Evolutionary conservation across 2,888 invertebrate genomes (phyloP).

Genomic region (Ennomos quercinarius): DNA sequence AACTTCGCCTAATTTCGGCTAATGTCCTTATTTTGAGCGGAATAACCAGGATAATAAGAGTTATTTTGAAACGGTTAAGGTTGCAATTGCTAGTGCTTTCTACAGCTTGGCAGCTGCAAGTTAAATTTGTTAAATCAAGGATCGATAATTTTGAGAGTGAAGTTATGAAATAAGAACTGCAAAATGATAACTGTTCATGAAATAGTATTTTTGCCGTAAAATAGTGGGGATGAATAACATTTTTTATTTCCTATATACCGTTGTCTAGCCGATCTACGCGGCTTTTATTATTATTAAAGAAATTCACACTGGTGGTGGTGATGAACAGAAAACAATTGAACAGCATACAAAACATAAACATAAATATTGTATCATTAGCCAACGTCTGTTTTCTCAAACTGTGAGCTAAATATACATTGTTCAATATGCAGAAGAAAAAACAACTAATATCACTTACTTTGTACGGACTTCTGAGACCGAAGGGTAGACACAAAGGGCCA

Average conservation of each 20-base stretch:
- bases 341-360: no score
- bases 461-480: conserved; percentile 41
- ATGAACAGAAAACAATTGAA: no score
- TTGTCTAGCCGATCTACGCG: no score
- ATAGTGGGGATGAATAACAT: no score
- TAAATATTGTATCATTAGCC: neutral
- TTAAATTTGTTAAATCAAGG: conserved; percentile 52
- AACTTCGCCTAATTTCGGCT: conserved; percentile 63
- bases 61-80: conserved; percentile 39
- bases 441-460: conserved; percentile 29
- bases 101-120: conserved; percentile 29
- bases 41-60: conserved; percentile 43
- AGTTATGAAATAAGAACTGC: neutral
- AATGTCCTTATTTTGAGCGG: conserved; percentile 44
- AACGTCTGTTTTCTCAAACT: neutral
- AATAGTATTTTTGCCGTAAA: conserved; percentile 9
- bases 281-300: no score
- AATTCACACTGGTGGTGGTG: no score
- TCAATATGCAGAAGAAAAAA: conserved; percentile 33
- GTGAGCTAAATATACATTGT: conserved; percentile 17
- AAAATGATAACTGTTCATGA: neutral
- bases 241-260: no score
- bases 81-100: conserved; percentile 28
- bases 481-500: conserved; percentile 59
- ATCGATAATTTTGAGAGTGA: conserved; percentile 43